Evolutionary conservation across 2,113 vertebrate genomes (phyloP), one percentile per base, ranked within the genome.

Genomic region (Balaeniceps rex): DNA sequence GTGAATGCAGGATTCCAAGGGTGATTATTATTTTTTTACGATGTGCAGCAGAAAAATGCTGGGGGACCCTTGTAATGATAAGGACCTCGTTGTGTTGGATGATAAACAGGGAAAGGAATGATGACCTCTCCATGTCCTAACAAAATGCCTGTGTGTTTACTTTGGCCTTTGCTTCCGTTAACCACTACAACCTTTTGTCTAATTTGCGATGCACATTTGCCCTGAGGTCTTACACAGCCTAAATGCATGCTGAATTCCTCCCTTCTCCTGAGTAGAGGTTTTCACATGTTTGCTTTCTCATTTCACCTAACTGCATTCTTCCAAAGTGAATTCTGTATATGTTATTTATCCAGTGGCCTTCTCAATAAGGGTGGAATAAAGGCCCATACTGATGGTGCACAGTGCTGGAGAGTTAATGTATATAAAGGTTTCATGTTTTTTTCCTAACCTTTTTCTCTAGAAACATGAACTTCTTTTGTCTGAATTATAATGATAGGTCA

Each of bases 141-240:
- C 60, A 90, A 70, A 88, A 95, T 44, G 34, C 61, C 52, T 64
- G 13, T 70, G 38, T 90, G 49, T 83, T 95, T 92, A 77, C 79
- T 86, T 79, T 90, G 58, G 72, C 71, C 61, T 91, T 85, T 93
- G 61, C 47, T 91, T 92, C 76, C 2, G 29, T 88, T 90, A 86
- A 88, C 91, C 40, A 55, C 38, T 69, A 86, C 80, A 95, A 87
- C 86, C 52, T 92, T 92, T 88, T 91, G 60, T 94, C 88, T 92
- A 44, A 90, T 94, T 87, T 93, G 86, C 7, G 3, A 25, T 93
- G 83, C 72, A 82, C 88, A 57, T 91, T 97, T 77, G 91, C 90
- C 92, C 44, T 0, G 4, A 78, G 95, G 86, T 93, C 86, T 64
- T 66, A 58, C 4, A 36, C 26, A 82, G 60, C 38, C 28, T 57